Evolutionary conservation across 2,113 vertebrate species (phyloP).

Genomic region (Siniperca chuatsi): DNA sequence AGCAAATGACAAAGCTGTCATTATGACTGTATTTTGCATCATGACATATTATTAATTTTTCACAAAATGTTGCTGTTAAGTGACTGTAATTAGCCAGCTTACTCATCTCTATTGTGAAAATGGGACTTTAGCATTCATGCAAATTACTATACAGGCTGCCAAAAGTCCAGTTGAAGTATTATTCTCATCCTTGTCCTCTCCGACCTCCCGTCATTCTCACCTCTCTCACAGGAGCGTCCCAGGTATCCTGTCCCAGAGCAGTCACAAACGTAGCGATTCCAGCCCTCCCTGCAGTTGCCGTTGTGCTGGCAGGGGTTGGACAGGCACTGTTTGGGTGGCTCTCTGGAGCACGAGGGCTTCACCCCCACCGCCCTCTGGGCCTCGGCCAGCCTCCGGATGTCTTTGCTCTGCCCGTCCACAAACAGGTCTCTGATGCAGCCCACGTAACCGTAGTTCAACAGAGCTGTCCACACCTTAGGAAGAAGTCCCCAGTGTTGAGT

Average conservation of each 20-base stretch:
- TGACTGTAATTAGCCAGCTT: constrained; percentile 39
- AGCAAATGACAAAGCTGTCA: constrained; percentile 56
- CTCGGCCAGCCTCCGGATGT: constrained; percentile 97
- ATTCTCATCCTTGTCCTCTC: not conserved
- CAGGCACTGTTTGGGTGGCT: constrained; percentile 96
- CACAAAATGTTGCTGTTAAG: constrained; percentile 38
- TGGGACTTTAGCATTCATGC: constrained; percentile 7
- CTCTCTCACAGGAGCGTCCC: constrained; percentile 97
- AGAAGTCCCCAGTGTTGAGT: not conserved
- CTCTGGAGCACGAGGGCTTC: constrained; percentile 96
- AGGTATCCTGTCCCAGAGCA: constrained; percentile 98
- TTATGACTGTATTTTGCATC: constrained; percentile 43
- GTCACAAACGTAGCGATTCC: constrained; percentile 99
- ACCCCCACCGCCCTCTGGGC: constrained; percentile 95
- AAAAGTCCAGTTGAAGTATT: not conserved
- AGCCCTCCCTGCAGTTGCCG: constrained; percentile 96
- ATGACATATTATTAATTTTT: constrained; percentile 41
- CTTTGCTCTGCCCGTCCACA: constrained; percentile 98
- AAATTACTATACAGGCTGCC: constrained; percentile 1
- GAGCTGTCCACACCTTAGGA: constrained; percentile 97
- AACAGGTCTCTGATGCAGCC: constrained; percentile 98
- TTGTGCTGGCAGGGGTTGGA: constrained; percentile 99
- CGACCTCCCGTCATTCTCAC: constrained; percentile 73
- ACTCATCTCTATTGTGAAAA: constrained; percentile 48
- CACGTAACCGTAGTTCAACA: constrained; percentile 98